Conservation (phyloP, 2,888 invertebrate species). For the Oxytorus armatus region DNA sequence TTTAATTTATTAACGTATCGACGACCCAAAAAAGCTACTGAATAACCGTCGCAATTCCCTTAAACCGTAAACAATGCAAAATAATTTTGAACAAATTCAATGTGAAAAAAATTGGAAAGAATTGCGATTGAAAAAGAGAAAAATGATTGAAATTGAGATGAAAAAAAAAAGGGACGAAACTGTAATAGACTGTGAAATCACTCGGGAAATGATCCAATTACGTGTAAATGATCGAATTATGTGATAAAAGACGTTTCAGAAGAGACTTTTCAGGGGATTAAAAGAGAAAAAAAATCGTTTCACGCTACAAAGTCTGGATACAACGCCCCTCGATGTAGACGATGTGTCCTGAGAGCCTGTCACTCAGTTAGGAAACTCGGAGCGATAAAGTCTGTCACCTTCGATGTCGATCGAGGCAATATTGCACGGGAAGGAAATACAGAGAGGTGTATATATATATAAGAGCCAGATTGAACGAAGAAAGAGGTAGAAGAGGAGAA, state of each 20-base stretch:
- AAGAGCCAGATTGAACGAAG: constrained; percentile 3
- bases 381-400: constrained; percentile 42
- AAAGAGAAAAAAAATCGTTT: not conserved
- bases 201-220: not conserved
- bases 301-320: too few species aligned
- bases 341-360: constrained; percentile 31
- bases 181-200: not conserved
- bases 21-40: too few species aligned
- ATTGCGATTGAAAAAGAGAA: not conserved
- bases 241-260: not conserved
- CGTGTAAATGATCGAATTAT: not conserved
- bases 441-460: not conserved
- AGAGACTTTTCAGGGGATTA: not conserved
- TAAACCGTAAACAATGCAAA: too few species aligned
- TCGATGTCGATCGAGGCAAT: constrained; percentile 49
- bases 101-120: not conserved
- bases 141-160: too few species aligned
- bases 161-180: not conserved
- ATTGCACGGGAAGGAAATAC: constrained; percentile 10
- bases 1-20: too few species aligned
- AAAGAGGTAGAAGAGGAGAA: not conserved
- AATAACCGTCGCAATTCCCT: too few species aligned
- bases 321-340: not conserved
- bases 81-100: too few species aligned
- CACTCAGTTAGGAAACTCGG: constrained; percentile 14